Conservation (phyloP, 2,113 vertebrate species). For the Capreolus pygargus region DNA sequence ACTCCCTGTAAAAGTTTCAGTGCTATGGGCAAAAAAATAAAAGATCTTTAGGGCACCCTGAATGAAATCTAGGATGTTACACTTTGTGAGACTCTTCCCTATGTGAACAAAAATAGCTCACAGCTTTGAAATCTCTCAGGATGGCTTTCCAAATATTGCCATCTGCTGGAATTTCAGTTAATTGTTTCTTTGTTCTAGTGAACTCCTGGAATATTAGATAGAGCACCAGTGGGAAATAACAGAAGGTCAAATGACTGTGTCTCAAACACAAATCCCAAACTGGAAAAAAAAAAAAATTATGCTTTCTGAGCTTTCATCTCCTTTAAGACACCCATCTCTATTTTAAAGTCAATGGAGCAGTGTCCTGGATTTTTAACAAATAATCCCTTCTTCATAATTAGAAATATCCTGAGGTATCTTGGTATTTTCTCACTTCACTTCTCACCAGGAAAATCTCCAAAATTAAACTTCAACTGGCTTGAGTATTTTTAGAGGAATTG, state of each 20-base stretch:
- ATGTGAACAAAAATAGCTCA: not conserved
- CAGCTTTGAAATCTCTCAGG: constrained; percentile 4
- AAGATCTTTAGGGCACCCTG: not conserved
- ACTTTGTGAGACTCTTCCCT: not conserved
- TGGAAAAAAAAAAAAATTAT: not conserved
- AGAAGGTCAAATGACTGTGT: not conserved
- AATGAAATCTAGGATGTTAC: not conserved
- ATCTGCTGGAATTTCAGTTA: constrained; percentile 80
- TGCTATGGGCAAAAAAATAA: not conserved
- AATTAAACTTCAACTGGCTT: not conserved
- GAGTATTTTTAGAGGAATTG: constrained; percentile 31
- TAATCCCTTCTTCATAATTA: not conserved
- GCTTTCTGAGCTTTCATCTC: not conserved
- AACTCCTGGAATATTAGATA: not conserved
- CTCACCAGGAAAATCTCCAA: not conserved
- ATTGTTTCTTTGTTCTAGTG: constrained; percentile 49
- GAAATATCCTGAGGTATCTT: not conserved
- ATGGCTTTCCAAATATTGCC: constrained; percentile 83
- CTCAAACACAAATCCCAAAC: not conserved
- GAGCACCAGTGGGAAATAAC: not conserved
- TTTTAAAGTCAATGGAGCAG: not conserved
- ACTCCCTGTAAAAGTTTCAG: not conserved
- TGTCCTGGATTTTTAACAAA: not conserved
- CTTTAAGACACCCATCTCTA: not conserved
- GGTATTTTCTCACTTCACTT: not conserved